A percentile compares a stretch with the other conserved stretches of the same genome.
Evolutionary conservation across 2,888 invertebrate genomes (phyloP).

Genomic region (Epiblema foenella): DNA sequence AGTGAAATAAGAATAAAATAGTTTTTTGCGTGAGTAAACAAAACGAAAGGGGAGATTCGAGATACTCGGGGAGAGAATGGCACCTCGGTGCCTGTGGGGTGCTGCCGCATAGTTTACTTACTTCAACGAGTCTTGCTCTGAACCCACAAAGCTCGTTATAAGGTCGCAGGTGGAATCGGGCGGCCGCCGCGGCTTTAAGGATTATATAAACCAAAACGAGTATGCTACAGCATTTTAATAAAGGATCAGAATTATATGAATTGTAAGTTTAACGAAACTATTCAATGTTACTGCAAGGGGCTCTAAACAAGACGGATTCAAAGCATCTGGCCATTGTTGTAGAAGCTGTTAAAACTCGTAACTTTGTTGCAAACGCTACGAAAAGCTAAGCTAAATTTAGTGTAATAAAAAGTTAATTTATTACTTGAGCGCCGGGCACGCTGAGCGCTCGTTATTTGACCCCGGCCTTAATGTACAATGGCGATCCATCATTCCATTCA

Average conservation of each 20-base stretch:
- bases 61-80: slow-evolving; percentile 29
- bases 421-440: slow-evolving; percentile 29
- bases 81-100: slow-evolving; percentile 26
- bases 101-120: slow-evolving; percentile 26
- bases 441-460: slow-evolving; percentile 46
- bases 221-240: slow-evolving; percentile 29
- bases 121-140: slow-evolving; percentile 20
- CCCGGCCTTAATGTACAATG: slow-evolving; percentile 45
- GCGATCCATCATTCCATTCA: slow-evolving; percentile 61
- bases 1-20: slow-evolving; percentile 15
- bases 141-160: slow-evolving; percentile 34
- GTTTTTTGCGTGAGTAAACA: slow-evolving; percentile 20
- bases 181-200: slow-evolving; percentile 23
- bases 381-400: slow-evolving; percentile 34
- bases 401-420: slow-evolving; percentile 38
- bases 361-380: slow-evolving; percentile 29
- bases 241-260: background rate
- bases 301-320: slow-evolving; percentile 15
- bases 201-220: slow-evolving; percentile 30
- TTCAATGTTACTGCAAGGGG: slow-evolving; percentile 1
- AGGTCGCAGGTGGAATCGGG: slow-evolving; percentile 31
- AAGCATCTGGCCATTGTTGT: slow-evolving; percentile 28
- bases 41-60: slow-evolving; percentile 28
- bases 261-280: slow-evolving; percentile 5
- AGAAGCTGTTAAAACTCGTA: slow-evolving; percentile 26